A percentile compares a stretch with the other conserved stretches of the same genome.
Conservation (phyloP, 2,888 invertebrate genomes). For the Enoplolaimus lenunculus region DNA sequence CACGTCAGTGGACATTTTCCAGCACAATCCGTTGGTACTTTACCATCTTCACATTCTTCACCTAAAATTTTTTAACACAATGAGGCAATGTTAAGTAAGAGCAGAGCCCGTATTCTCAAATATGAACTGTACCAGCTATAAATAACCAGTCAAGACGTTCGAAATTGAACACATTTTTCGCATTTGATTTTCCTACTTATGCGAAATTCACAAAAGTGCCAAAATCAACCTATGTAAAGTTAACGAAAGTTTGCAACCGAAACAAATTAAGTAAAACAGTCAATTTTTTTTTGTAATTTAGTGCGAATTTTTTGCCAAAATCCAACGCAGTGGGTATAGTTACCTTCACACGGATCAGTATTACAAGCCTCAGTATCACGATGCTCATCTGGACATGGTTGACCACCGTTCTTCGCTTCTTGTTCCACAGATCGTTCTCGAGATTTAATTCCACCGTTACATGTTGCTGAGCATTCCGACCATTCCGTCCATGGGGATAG, state of each 20-base stretch:
- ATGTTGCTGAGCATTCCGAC: background rate
- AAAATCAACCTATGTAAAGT: background rate
- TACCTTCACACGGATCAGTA: background rate
- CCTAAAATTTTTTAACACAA: too few relatives aligned
- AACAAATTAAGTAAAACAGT: background rate
- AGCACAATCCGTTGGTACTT: background rate
- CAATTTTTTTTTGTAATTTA: background rate
- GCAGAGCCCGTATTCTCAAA: background rate
- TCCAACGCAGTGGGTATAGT: background rate
- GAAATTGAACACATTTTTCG: background rate
- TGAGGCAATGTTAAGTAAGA: too few relatives aligned
- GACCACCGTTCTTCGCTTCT: background rate
- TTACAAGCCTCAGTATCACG: background rate
- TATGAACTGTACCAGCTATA: too few relatives aligned
- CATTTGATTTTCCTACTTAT: background rate
- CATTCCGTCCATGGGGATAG: background rate
- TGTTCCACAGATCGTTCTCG: background rate
- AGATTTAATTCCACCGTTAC: background rate
- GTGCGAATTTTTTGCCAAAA: background rate
- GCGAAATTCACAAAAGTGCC: background rate
- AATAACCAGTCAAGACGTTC: too few relatives aligned
- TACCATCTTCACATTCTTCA: constrained; percentile 1
- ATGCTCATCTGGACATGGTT: background rate
- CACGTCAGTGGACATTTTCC: constrained; percentile 5
- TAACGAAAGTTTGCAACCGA: background rate